Evolutionary conservation across 2,888 invertebrate species (phyloP), one percentile per base, ranked within the genome.

Genomic region (Beris morrisii): DNA sequence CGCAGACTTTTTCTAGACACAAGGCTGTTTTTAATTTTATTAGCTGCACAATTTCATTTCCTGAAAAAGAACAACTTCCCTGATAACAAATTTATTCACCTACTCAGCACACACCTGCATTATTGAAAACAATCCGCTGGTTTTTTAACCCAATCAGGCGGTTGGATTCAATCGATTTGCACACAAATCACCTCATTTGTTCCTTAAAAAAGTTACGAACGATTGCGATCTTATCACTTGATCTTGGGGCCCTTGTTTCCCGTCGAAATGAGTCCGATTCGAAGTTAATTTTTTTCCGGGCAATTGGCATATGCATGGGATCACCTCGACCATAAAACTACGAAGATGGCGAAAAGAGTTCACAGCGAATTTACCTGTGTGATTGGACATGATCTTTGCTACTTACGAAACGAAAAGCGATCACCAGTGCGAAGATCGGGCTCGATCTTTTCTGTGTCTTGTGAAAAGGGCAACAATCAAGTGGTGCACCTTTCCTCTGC

Each of bases 371-470:
- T 50, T 52, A 50, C 50, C 50, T 52, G 61, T 52, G 61, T 50
- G 61, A 61, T 61, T 61, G 61, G 61, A 61, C 61, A 50, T 52
- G 61, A 61, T 50, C 61, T 61, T 22, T 61, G 61, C 61, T 61
- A 61, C 61, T 52, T 61, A 61, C 22, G 22, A 59, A 61, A 61
- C 61, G 52, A 61, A 61, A 61, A 50, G 61, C 61, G 61, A 61
- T 61, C 61, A 61, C 50, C 52, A 43, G 50, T 50, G 43, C 50
- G 50, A 43, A 50, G 50, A 38, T 3, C 38, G 61, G 50, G 52
- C 52, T 50, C 50, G 52, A 61, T 22, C 22, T 22, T 22, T 22
- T 22, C 22, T 22, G 22, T 22, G 22, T 22, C 22, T 22, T 22
- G 22, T 22, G 50, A 50, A 50, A 52, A 61, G 61, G 61, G 61